These are phyloP conservation scores for Microcaecilia unicolor DNA, from an alignment of 2,797 vertebrate species.

Conservation along the genomic window DNA sequence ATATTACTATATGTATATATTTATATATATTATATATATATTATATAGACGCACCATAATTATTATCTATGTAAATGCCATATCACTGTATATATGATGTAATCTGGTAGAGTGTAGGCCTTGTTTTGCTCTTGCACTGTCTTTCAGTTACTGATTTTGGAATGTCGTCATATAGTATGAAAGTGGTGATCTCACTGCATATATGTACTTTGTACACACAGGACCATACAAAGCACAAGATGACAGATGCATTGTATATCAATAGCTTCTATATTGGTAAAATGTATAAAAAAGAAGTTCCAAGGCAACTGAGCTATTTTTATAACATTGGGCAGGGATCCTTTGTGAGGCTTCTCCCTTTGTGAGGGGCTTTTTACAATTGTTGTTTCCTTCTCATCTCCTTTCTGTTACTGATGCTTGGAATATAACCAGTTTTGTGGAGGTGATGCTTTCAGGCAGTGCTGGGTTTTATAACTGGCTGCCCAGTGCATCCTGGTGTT, in stretches of 20 bases:
- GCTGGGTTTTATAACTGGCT: too few relatives aligned
- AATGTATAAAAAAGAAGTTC: constrained; percentile 62
- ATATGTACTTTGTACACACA: constrained; percentile 73
- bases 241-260: constrained; percentile 66
- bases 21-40: constrained; percentile 53
- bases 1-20: constrained; percentile 67
- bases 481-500: too few relatives aligned
- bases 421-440: too few relatives aligned
- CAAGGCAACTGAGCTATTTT: constrained; percentile 7
- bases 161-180: constrained; percentile 69
- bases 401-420: too few relatives aligned
- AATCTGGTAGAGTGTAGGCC: constrained; percentile 36
- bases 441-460: too few relatives aligned
- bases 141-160: constrained; percentile 45
- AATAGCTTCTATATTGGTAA: constrained; percentile 54
- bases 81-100: constrained; percentile 49
- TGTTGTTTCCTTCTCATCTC: too few relatives aligned
- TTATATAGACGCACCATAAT: constrained; percentile 41
- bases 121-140: constrained; percentile 46
- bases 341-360: too few relatives aligned
- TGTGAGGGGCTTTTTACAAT: too few relatives aligned
- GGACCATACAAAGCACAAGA: constrained; percentile 72
- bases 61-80: constrained; percentile 31
- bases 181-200: constrained; percentile 65
- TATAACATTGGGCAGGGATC: too few relatives aligned